Evolutionary conservation across 1,140 invertebrate species (phyloP).

Genomic region (Euura saliciscinereae): DNA sequence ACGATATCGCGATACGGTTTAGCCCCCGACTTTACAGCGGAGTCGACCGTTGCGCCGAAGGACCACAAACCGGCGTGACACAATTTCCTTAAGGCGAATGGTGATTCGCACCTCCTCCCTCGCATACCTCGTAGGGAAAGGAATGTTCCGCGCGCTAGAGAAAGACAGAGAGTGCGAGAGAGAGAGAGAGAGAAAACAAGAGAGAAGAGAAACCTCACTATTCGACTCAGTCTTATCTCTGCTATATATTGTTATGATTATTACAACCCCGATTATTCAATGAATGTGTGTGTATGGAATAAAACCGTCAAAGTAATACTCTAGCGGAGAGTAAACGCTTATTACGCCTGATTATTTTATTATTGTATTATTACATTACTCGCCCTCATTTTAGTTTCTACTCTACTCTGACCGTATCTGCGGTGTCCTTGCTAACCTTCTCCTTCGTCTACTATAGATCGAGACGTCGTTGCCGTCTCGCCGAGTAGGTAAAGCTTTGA

Average conservation of each 20-base stretch:
- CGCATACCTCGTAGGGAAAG: constrained; percentile 33
- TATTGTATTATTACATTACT: too few relatives aligned
- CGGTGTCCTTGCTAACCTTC: background rate
- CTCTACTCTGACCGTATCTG: background rate
- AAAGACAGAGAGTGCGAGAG: background rate
- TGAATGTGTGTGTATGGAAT: too few relatives aligned
- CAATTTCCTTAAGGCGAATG: constrained; percentile 41
- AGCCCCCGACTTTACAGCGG: background rate
- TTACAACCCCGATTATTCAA: too few relatives aligned
- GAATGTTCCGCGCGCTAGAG: constrained; percentile 40
- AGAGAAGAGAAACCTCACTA: background rate
- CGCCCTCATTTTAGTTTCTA: too few relatives aligned
- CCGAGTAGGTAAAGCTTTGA: background rate
- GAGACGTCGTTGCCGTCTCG: background rate
- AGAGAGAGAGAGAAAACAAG: constrained; percentile 3
- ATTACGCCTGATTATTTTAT: too few relatives aligned
- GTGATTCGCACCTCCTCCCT: constrained; percentile 19
- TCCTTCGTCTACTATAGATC: background rate
- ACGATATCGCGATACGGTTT: background rate
- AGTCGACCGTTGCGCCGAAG: background rate
- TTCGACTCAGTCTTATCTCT: background rate
- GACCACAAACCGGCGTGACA: constrained; percentile 41
- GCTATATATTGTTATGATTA: too few relatives aligned
- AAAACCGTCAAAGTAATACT: too few relatives aligned
- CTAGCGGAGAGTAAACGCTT: too few relatives aligned